phyloP scores from a whole-genome alignment of 2,797 vertebrate species.

The Gymnopithys bicolor region DNA sequence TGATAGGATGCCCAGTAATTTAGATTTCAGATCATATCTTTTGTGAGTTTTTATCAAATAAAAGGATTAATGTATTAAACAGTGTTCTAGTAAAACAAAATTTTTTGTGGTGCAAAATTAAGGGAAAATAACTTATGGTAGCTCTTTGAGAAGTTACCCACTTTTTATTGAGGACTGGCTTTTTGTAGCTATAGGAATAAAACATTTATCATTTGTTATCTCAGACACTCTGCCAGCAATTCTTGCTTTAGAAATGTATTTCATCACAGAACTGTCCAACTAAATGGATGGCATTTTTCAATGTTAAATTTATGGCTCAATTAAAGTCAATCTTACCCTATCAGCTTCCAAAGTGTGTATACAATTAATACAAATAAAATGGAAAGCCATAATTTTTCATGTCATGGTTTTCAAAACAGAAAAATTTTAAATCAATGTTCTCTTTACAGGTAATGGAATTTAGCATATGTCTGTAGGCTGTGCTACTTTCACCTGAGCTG shows the following conservation, averaged over 20 bases:
- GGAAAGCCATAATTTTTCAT: conserved; percentile 40
- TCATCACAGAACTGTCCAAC: conserved; percentile 60
- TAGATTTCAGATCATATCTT: not conserved
- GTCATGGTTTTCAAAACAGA: conserved; percentile 17
- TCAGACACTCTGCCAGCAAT: conserved; percentile 26
- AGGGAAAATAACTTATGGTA: conserved; percentile 16
- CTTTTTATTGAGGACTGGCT: conserved; percentile 21
- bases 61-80: not conserved
- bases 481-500: conserved; percentile 26
- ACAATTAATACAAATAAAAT: conserved; percentile 77
- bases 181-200: conserved; percentile 29
- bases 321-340: conserved; percentile 72
- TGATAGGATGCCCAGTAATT: not conserved
- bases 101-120: not conserved
- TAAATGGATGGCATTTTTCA: conserved; percentile 70
- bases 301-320: conserved; percentile 72
- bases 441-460: conserved; percentile 45
- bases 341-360: conserved; percentile 57
- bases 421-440: conserved; percentile 19
- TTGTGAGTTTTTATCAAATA: not conserved
- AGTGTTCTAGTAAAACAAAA: conserved; percentile 21
- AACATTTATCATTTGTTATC: conserved; percentile 68
- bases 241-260: conserved; percentile 63
- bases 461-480: conserved; percentile 32
- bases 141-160: not conserved